These are phyloP conservation scores for Diadophis punctatus DNA, from an alignment of 2,113 vertebrate species.

Conservation along the genomic window DNA sequence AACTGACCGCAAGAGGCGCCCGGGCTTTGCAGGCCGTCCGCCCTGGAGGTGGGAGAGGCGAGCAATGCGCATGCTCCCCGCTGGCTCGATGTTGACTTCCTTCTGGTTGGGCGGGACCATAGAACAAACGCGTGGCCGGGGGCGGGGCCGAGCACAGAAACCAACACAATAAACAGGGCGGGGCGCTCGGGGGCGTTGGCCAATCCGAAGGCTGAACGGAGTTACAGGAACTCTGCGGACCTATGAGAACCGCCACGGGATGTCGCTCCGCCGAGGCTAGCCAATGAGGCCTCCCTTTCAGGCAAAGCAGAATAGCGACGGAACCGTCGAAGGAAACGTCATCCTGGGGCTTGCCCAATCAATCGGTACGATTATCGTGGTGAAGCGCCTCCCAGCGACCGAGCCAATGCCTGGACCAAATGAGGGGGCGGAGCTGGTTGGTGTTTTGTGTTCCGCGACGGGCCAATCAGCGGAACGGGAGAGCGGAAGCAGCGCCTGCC, in stretches of 20 bases:
- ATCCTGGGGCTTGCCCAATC: not conserved
- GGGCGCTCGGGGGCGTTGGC: conserved; percentile 24
- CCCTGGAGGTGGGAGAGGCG: not conserved
- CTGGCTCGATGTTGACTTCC: not conserved
- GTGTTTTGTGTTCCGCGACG: no score
- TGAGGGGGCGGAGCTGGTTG: not conserved
- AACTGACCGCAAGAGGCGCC: not conserved
- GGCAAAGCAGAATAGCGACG: not conserved
- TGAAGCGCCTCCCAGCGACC: not conserved
- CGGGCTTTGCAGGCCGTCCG: not conserved
- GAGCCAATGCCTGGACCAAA: not conserved
- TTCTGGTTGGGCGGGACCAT: not conserved
- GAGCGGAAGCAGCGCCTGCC: fast-evolving
- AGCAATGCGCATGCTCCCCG: not conserved
- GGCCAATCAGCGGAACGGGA: not conserved
- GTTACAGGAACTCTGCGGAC: not conserved
- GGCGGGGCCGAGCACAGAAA: not conserved
- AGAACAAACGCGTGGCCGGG: not conserved
- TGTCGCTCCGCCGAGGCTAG: not conserved
- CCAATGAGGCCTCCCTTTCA: not conserved
- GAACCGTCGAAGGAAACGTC: not conserved
- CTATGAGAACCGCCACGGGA: not conserved
- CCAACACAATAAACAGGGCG: conserved; percentile 29
- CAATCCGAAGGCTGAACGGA: not conserved
- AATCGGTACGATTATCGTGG: fast-evolving